Percentiles rank a stretch among this genome's conserved stretches.
Conservation (phyloP, 2,797 vertebrate genomes). For the Cirrhinus mrigala region DNA sequence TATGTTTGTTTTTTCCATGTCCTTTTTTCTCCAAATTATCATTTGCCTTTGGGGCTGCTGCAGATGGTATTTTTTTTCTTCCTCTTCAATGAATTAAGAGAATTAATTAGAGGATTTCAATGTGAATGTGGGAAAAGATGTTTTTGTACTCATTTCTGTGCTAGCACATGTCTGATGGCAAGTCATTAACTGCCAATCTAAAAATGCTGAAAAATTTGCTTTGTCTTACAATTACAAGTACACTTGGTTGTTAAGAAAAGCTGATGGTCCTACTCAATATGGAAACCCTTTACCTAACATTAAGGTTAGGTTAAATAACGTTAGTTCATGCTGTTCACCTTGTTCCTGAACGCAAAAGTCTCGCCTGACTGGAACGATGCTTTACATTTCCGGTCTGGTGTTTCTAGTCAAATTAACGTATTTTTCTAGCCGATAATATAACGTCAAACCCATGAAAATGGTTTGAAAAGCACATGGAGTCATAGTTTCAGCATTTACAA, state of each 20-base stretch:
- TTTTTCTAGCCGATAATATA: no score
- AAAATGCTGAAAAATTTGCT: not conserved
- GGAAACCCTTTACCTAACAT: not conserved
- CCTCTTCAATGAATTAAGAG: slow-evolving; percentile 49
- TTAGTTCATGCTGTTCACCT: not conserved
- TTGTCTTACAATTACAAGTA: not conserved
- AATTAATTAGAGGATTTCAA: slow-evolving; percentile 54
- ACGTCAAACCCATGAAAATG: no score
- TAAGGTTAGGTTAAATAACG: not conserved
- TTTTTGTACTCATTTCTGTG: not conserved
- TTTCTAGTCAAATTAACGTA: no score
- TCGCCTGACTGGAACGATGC: no score
- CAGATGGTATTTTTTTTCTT: slow-evolving; percentile 56
- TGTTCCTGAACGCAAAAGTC: no score
- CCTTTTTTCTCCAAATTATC: slow-evolving; percentile 28
- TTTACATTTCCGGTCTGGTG: no score
- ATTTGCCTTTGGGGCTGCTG: slow-evolving; percentile 52
- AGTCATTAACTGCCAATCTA: not conserved
- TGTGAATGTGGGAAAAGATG: slow-evolving; percentile 19
- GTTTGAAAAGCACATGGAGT: no score
- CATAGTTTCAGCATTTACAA: no score
- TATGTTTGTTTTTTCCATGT: not conserved
- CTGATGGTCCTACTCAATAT: not conserved
- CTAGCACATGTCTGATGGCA: not conserved
- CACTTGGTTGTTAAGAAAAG: not conserved